phyloP scores from a whole-genome alignment of 2,113 vertebrate genomes.

The Ammospiza caudacuta region DNA sequence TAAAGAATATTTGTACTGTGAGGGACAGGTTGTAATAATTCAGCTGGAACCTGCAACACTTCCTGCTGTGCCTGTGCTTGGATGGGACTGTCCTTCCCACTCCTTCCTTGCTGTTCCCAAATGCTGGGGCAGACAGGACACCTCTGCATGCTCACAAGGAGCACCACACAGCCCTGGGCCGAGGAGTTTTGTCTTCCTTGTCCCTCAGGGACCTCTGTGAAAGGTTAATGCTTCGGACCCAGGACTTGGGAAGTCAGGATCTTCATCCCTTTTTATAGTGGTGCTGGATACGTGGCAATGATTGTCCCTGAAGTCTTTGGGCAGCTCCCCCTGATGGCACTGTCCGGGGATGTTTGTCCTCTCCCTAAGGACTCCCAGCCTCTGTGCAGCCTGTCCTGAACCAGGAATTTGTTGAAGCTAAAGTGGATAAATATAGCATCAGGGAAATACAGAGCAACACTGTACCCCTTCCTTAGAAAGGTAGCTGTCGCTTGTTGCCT shows the following conservation, averaged over 20 bases:
- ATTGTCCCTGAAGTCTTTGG: not conserved
- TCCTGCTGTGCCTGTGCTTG: accelerated
- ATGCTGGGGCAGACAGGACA: not conserved
- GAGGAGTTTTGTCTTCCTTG: not conserved
- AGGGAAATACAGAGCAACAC: not conserved
- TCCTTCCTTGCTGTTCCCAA: not conserved
- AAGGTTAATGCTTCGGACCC: not conserved
- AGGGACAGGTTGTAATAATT: not conserved
- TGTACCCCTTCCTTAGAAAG: not conserved
- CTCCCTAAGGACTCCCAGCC: not conserved
- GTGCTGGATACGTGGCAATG: not conserved
- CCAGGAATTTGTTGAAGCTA: not conserved
- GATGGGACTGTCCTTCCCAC: not conserved
- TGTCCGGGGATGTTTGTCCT: not conserved
- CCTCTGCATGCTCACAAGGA: not conserved
- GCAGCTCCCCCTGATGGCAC: accelerated
- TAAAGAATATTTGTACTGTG: not conserved
- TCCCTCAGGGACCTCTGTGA: not conserved
- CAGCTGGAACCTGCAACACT: accelerated
- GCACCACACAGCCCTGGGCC: accelerated
- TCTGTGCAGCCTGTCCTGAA: not conserved
- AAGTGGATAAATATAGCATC: not conserved
- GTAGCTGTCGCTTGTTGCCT: not conserved
- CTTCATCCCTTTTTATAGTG: not conserved
- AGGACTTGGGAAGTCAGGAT: not conserved